Base-by-base conservation (phyloP, 2,888 invertebrate species). In the Vanessa cardui region DNA sequence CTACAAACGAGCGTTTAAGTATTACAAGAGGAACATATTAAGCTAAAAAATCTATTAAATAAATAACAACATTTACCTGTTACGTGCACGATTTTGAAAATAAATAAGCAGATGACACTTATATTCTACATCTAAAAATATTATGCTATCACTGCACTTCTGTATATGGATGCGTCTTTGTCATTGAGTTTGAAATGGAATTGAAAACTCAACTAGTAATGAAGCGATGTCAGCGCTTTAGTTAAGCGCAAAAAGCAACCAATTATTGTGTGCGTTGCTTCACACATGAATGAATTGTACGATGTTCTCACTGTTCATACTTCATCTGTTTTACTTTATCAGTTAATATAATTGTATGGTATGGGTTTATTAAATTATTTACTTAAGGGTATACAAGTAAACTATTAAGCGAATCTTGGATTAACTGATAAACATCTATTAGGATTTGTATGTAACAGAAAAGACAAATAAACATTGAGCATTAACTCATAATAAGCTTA, bases 51-150 rank as follows among this genome's bases (percentile, higher is more conserved):
- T 62, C 61, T 64, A 74, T 54, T 65, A 72, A 62, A 61, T 62
- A 62, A 74, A 71, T 68, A 75, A 74, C 74, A 78, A 75, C 80
- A 83, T 76, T 90, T 92, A 92, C 92, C 92, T 91, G 75, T 75
- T 86, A 77, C 78, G 79, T 83, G 83, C 83, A 84, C 85, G 86
- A 86, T 82, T 81, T 80, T 81, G 80, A 69, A 78, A 79, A 81
- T 79, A 82, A 84, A 83, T 84, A 84, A 82, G 85, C 82, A 82
- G 86, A 86, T 88, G 88, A 89, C 90, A 90, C 88, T 85, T 88
- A 85, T 86, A 88, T 89, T 86, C 93, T 93, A 93, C 92, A 93
- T 93, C 92, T 93, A 93, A 92, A 93, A 93, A 92, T 93, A 93
- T 92, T 92, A 90, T 90, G 87, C 85, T 87, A 82, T 82, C 79